Evolutionary conservation across 35 echinoderm and acorn worm species (phyloP).

Genomic region (Heliocidaris erythrogramma): DNA sequence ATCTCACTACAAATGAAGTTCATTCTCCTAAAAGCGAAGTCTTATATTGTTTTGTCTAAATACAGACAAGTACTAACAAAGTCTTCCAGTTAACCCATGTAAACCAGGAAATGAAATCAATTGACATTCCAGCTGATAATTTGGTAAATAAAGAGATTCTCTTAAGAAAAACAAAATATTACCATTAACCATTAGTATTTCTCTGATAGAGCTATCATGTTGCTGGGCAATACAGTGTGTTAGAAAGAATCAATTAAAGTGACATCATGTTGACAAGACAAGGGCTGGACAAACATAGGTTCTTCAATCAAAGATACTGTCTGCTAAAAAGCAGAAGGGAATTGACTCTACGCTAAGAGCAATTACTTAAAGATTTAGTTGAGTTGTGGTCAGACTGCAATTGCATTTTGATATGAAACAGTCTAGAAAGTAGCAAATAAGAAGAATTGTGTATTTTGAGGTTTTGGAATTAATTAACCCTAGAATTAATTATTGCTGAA

Average conservation of each 20-base stretch:
- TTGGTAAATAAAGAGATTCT: not conserved
- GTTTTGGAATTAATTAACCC: too few relatives aligned
- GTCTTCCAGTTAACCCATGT: not conserved
- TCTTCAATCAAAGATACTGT: not conserved
- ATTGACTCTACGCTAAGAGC: too few relatives aligned
- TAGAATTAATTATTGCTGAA: too few relatives aligned
- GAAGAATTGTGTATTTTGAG: too few relatives aligned
- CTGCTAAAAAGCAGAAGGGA: too few relatives aligned
- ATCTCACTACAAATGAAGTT: not conserved
- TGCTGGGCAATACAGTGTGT: not conserved
- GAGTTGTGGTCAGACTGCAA: too few relatives aligned
- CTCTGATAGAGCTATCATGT: not conserved
- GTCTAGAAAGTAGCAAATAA: too few relatives aligned
- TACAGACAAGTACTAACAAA: too few relatives aligned
- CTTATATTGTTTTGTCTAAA: too few relatives aligned
- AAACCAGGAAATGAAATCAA: not conserved
- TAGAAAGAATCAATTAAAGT: slow-evolving; percentile 3
- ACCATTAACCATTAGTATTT: not conserved
- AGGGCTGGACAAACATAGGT: not conserved
- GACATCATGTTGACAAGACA: slow-evolving; percentile 3
- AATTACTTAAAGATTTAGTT: too few relatives aligned
- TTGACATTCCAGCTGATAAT: not conserved
- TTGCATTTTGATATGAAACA: too few relatives aligned
- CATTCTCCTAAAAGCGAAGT: too few relatives aligned
- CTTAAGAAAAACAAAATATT: not conserved